Evolutionary conservation across 2,888 invertebrate genomes (phyloP), one percentile per base, ranked within the genome.

Genomic region (Caradrina kadenii): DNA sequence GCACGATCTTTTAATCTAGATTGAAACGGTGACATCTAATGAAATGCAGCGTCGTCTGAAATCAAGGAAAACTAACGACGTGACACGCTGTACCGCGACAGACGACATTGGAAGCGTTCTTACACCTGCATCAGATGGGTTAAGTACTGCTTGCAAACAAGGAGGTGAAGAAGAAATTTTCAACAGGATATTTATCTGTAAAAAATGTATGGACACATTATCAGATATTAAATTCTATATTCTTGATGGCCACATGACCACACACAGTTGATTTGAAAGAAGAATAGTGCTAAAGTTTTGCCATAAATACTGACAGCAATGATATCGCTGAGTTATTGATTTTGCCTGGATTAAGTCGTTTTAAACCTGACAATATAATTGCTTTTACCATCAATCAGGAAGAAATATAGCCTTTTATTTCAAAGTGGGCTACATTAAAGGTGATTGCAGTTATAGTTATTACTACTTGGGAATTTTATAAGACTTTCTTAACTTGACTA

Each of bases 91-190:
- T 81, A 82, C 65, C 21, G 55, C 53, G 80, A 73, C 82, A 84
- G 65, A 77, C 69, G 71, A 74, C 72, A 84, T 79, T 69, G 72
- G 72, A 66, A 61, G 63, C 60, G 79, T 69, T 79, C 74, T 84
- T 82, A 82, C 84, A 82, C 82, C 84, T 82, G 82, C 84, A 84
- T 74, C 82, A 62, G 76, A 82, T 79, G 73, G 53, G 58, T 70
- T 65, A 13, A 66, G 82, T 82, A 82, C 82, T 69, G 77, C 64
- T n/a, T 61, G 80, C 82, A 84, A 79, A 78, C 35, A 81, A 77
- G 31, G 10, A 22, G 26, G 15, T 0, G 8, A 19, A 49, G 13
- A 45, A n/a, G 19, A 59, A 62, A 22, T 39, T 7, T 22, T 22
- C 11, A n/a, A 53, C 1, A 35, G 8, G 5, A 49, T 49, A 49